Evolutionary conservation across 37 sponge, comb jelly and placozoan genomes (phyloP), one percentile per base, ranked within the genome.

Genomic region (Petrosia ficiformis): DNA sequence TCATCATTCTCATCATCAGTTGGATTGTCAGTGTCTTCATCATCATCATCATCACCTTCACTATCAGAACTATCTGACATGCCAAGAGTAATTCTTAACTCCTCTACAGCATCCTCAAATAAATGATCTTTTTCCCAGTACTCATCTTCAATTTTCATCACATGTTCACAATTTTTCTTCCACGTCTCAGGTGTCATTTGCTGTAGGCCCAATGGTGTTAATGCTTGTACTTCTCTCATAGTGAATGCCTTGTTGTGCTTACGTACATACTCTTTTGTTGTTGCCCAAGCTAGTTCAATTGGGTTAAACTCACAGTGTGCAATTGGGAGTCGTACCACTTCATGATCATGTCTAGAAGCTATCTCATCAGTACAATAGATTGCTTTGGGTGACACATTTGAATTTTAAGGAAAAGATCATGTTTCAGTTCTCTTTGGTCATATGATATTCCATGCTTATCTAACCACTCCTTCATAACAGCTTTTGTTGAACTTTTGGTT

Each of bases 281-380:
- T 42, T 14, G 81, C 71, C 81, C 81, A 80, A 26, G 70, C 81
- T 19, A 80, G 57, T 71, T 80, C 81, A 74, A 80, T 80, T 4
- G 81, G 81, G 37, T 80, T 80, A 44, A 75, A 57, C 31, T 75
- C 81, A 77, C 81, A 80, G 36, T 80, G 81, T 30, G 57, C 72
- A 44, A 75, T 39, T 38, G 81, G 81, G 4, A 66, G 48, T 44
- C 72, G 39, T 42, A 80, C 8, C 8, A 80, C 81, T 25, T 5
- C 8, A 80, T 75, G 72, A 19, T 61, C 81, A 25, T 56, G 19
- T 22, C 11, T 21, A 36, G 39, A 34, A 39, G 61, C 61, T 24
- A 33, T 29, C 42, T 80, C 81, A 80, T 80, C 68, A 10, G 64
- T 75, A 30, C 39, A 42, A 33, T 65, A 80, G 57, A 39, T 35